Evolutionary conservation across 2,888 invertebrate species (phyloP), one percentile per base, ranked within the genome.

Genomic region (Noctua janthina): DNA sequence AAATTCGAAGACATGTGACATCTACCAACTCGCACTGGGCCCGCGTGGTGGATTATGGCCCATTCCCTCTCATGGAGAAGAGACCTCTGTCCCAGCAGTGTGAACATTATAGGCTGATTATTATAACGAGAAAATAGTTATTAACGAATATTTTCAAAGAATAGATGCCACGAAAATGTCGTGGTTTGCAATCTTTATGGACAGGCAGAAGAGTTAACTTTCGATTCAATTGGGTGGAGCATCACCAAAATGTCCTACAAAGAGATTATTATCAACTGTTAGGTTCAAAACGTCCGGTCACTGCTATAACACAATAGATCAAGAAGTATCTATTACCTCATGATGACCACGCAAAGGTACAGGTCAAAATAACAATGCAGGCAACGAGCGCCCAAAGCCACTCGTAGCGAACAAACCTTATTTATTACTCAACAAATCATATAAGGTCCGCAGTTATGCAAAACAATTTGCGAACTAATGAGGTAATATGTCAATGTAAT

Each of bases 381-480:
- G 2, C 64, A 54, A 51, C 51, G 29, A 75, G 62, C 76, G 54
- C 78, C 82, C 17, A 62, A 76, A 88, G 74, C 64, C 29, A 51
- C n/a, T 10, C 20, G 76, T 49, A 29, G 15, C 49, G 35, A 29
- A 80, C 85, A 78, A 74, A 81, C 73, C 67, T 73, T 78, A 86
- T 85, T 77, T 72, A 88, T 88, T 86, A 79, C 68, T 67, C 67
- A 83, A 88, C 81, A 78, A 81, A 88, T 88, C 79, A 89, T 73
- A 73, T 23, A 81, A 75, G 79, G 79, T 78, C 66, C 68, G 72
- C 67, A 66, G 74, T 88, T 82, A 82, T 76, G 82, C 83, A 83
- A 86, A 85, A 82, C 83, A 74, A 85, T 88, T 90, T 79, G 84
- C 72, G 51, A 74, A 86, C 81, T 83, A 89, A 90, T 90, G 83